phyloP scores from a whole-genome alignment of 2,797 vertebrate genomes.

The Sciurus vulgaris region DNA sequence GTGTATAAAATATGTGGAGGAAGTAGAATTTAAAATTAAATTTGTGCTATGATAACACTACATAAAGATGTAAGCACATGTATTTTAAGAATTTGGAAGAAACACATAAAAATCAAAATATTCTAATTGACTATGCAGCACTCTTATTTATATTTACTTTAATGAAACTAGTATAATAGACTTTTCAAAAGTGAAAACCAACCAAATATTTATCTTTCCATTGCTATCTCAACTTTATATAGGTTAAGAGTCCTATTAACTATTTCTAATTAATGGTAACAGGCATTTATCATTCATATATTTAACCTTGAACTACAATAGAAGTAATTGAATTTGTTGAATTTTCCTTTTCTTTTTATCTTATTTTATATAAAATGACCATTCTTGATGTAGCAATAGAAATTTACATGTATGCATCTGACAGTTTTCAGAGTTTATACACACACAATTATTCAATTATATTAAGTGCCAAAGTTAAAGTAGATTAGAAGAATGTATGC shows the following conservation, averaged over 20 bases:
- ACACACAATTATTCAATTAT: not conserved
- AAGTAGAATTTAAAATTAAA: slow-evolving; percentile 17
- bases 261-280: not conserved
- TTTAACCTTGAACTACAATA: not conserved
- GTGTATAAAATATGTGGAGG: not conserved
- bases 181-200: not conserved
- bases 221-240: not conserved
- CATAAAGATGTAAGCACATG: slow-evolving; percentile 3
- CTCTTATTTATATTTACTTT: slow-evolving; percentile 1
- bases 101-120: not conserved
- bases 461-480: not conserved
- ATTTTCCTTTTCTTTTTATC: not conserved
- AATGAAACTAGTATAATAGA: not conserved
- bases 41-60: not conserved
- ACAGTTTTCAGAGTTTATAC: not conserved
- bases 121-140: not conserved
- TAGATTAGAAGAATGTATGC: not conserved
- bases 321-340: not conserved
- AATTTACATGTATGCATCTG: not conserved
- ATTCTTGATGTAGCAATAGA: not conserved
- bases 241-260: not conserved
- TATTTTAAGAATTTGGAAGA: slow-evolving; percentile 26
- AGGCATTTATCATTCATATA: not conserved
- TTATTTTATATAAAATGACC: not conserved
- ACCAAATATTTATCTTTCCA: not conserved